Conservation (phyloP, 2,113 vertebrate species). For the Leiothrix lutea region DNA sequence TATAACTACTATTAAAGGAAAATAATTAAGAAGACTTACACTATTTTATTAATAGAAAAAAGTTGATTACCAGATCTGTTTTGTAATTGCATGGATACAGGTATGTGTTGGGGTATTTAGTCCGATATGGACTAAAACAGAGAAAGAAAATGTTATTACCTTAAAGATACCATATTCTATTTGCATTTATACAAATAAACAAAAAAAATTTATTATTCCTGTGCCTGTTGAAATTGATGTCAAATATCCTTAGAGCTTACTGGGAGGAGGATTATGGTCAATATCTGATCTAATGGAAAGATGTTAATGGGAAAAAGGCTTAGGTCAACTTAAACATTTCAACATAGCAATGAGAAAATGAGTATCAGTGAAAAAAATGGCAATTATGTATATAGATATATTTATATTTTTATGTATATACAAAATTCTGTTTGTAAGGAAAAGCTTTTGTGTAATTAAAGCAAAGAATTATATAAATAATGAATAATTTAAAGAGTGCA, state of each 20-base stretch:
- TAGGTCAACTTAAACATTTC: background rate
- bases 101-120: background rate
- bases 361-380: background rate
- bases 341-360: background rate
- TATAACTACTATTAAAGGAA: background rate
- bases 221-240: background rate
- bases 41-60: background rate
- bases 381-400: background rate
- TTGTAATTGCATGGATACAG: background rate
- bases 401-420: background rate
- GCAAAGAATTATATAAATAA: background rate
- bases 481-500: background rate
- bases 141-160: background rate
- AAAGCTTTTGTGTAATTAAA: background rate
- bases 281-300: background rate
- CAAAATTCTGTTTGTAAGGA: background rate
- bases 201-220: background rate
- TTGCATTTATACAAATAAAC: background rate
- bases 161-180: background rate
- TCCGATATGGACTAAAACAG: background rate
- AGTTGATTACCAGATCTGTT: background rate
- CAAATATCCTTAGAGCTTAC: background rate
- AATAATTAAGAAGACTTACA: background rate
- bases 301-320: background rate
- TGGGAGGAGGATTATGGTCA: background rate